Conservation (phyloP, 2,113 vertebrate species). For the Bettongia penicillata region DNA sequence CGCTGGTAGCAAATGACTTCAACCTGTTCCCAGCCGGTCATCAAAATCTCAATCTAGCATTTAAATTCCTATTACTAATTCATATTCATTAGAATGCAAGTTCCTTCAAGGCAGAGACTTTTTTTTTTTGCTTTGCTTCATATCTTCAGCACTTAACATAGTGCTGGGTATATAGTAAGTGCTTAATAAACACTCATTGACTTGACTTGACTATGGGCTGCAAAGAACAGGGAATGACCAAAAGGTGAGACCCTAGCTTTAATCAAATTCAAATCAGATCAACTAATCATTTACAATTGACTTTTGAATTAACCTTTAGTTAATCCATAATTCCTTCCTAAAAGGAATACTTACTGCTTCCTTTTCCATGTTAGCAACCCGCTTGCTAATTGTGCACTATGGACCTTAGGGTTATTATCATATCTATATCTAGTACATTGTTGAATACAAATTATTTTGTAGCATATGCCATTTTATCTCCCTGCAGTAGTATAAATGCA, state of each 20-base stretch:
- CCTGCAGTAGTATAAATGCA: not conserved
- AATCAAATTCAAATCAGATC: not conserved
- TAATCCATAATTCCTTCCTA: not conserved
- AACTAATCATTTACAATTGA: not conserved
- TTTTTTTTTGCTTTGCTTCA: not conserved
- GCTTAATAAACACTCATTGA: not conserved
- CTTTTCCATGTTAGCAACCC: not conserved
- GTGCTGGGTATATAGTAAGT: not conserved
- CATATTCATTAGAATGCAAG: not conserved
- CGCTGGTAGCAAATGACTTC: not conserved
- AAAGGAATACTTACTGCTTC: not conserved
- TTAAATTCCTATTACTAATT: not conserved
- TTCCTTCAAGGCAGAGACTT: not conserved
- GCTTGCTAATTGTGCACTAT: not conserved
- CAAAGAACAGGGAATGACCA: not conserved
- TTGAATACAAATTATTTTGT: slow-evolving; percentile 5
- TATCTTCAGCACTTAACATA: not conserved
- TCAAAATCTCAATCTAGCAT: not conserved
- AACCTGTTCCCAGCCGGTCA: not conserved
- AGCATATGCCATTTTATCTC: not conserved
- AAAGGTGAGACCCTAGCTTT: not conserved
- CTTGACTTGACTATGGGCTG: not conserved
- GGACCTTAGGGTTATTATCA: not conserved
- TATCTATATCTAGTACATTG: not conserved
- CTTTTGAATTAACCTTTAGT: not conserved